phyloP scores from a whole-genome alignment of 1,140 invertebrate genomes.

The Macrosteles quadrilineatus region DNA sequence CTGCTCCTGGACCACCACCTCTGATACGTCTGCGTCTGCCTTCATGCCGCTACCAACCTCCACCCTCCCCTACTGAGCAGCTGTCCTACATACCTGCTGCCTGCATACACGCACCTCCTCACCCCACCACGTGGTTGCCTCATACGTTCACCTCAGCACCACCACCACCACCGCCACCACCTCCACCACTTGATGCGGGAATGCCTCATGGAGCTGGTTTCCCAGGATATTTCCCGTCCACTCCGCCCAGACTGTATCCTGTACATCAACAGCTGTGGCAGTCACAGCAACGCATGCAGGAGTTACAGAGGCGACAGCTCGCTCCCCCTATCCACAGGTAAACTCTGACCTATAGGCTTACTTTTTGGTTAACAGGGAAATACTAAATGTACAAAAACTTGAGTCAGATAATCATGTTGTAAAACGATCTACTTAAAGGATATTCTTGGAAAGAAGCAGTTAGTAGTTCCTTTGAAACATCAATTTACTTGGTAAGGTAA shows the following conservation, averaged over 20 bases:
- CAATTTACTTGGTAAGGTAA: too few species aligned
- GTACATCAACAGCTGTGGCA: conserved; percentile 73
- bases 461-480: too few species aligned
- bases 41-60: conserved; percentile 40
- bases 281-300: conserved; percentile 69
- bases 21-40: conserved; percentile 39
- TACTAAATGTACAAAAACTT: too few species aligned
- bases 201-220: conserved; percentile 30
- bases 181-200: background rate
- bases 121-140: conserved; percentile 15
- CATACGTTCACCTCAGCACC: conserved; percentile 36
- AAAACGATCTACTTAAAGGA: too few species aligned
- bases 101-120: conserved; percentile 25
- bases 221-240: conserved; percentile 38
- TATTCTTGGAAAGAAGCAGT: too few species aligned
- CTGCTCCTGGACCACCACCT: conserved; percentile 35
- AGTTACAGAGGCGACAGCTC: conserved; percentile 62
- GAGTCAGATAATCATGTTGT: too few species aligned
- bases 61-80: conserved; percentile 48
- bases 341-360: too few species aligned
- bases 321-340: conserved; percentile 53
- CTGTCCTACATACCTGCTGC: conserved; percentile 38
- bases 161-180: conserved; percentile 25
- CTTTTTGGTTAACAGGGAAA: too few species aligned
- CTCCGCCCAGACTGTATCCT: conserved; percentile 60